These are phyloP conservation scores for Elachura formosa DNA, from an alignment of 2,113 vertebrate species.

Conservation along the genomic window DNA sequence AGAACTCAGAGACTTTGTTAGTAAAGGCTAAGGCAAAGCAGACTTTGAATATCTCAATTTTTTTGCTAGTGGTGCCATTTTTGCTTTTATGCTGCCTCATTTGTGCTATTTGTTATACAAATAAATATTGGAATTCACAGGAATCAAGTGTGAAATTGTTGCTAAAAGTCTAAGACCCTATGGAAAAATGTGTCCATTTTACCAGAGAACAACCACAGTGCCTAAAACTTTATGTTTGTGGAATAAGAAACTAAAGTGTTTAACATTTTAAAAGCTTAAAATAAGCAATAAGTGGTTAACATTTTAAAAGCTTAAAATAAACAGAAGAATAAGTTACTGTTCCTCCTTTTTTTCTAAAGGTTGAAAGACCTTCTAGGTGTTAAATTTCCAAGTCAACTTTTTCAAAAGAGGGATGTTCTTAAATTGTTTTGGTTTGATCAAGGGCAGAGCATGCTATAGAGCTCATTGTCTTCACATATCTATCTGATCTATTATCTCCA, in stretches of 20 bases:
- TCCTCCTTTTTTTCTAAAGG: neutral
- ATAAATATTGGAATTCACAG: neutral
- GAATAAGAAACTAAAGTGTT: neutral
- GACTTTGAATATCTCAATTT: neutral
- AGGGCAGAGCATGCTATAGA: neutral
- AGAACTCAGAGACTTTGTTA: neutral
- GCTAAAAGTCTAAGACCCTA: neutral
- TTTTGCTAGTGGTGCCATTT: neutral
- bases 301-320: neutral
- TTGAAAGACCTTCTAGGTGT: neutral
- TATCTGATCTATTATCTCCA: neutral
- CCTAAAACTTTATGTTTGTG: neutral
- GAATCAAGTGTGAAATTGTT: neutral
- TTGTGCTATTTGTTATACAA: neutral
- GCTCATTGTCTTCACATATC: neutral
- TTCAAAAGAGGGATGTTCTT: neutral
- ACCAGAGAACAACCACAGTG: neutral
- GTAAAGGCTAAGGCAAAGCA: neutral
- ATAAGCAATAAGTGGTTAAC: neutral
- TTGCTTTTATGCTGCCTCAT: neutral
- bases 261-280: neutral
- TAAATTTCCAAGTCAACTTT: constrained; percentile 41
- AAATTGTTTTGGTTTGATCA: neutral
- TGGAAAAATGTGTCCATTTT: neutral
- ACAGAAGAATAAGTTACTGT: neutral